Percentiles rank a stretch among this genome's conserved stretches.
Evolutionary conservation across 2,113 vertebrate species (phyloP).

Genomic region (Noctilio leporinus): DNA sequence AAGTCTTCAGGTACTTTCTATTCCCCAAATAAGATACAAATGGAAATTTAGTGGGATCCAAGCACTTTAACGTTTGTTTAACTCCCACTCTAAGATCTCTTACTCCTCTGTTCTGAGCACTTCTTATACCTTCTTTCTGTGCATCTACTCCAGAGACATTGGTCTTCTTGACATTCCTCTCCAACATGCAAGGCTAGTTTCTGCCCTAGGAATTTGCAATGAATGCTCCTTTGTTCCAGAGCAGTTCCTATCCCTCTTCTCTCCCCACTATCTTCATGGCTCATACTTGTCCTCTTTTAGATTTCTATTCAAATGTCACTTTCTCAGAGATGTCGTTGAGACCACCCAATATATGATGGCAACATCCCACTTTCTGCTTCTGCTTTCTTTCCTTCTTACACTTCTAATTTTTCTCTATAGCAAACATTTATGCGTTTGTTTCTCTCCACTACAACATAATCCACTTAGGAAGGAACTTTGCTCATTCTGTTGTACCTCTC

Average conservation of each 20-base stretch:
- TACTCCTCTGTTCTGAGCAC: too few species aligned
- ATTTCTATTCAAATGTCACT: background rate
- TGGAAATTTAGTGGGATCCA: background rate
- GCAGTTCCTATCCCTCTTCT: background rate
- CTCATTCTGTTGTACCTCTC: background rate
- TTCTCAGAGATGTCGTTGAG: background rate
- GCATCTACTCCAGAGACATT: background rate
- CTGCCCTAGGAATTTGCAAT: background rate
- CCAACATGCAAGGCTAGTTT: background rate
- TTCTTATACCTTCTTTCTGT: accelerated
- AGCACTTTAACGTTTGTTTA: background rate
- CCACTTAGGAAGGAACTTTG: background rate
- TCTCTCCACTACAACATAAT: background rate
- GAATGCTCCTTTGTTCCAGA: background rate
- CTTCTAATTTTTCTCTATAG: background rate
- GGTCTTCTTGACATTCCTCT: background rate
- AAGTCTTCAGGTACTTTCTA: background rate
- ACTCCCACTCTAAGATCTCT: background rate
- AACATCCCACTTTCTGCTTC: background rate
- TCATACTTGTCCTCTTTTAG: background rate
- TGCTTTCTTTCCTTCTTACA: background rate
- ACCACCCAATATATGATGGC: background rate
- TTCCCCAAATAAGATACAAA: background rate
- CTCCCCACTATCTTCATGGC: background rate
- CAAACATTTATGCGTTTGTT: background rate